A percentile compares a stretch with the other conserved stretches of the same genome.
Conservation (phyloP, 2,888 invertebrate genomes). For the Lepidochitona cinerea region DNA sequence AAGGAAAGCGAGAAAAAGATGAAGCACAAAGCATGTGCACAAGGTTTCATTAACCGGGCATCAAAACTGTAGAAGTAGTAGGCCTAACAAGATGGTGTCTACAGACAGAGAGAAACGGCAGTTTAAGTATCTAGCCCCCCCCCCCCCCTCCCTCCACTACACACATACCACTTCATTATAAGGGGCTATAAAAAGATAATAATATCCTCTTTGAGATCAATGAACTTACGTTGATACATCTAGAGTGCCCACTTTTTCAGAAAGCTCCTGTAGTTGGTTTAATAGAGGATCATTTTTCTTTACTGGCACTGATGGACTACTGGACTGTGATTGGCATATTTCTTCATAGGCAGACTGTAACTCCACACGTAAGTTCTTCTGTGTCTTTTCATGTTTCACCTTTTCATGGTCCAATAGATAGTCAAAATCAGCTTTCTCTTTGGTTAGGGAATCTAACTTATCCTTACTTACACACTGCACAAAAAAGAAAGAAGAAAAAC, state of each 20-base stretch:
- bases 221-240: neutral
- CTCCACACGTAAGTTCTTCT: neutral
- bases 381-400: neutral
- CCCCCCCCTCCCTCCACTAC: too few relatives aligned
- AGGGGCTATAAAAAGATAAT: too few relatives aligned
- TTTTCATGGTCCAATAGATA: neutral
- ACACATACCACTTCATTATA: too few relatives aligned
- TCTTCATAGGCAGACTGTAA: neutral
- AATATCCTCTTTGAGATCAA: too few relatives aligned
- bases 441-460: neutral
- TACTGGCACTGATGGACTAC: neutral
- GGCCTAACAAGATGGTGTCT: too few relatives aligned
- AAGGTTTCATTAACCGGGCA: too few relatives aligned
- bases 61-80: too few relatives aligned
- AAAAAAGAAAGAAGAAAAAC: too few relatives aligned
- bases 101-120: too few relatives aligned
- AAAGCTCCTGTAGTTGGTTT: neutral
- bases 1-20: too few relatives aligned
- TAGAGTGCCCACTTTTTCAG: neutral
- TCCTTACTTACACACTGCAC: neutral
- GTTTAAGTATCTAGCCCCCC: too few relatives aligned
- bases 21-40: too few relatives aligned
- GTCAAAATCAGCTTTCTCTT: constrained; percentile 3
- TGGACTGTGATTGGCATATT: neutral
- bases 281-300: neutral